Conservation (phyloP, 1,140 invertebrate species). For the Temnothorax nylanderi region DNA sequence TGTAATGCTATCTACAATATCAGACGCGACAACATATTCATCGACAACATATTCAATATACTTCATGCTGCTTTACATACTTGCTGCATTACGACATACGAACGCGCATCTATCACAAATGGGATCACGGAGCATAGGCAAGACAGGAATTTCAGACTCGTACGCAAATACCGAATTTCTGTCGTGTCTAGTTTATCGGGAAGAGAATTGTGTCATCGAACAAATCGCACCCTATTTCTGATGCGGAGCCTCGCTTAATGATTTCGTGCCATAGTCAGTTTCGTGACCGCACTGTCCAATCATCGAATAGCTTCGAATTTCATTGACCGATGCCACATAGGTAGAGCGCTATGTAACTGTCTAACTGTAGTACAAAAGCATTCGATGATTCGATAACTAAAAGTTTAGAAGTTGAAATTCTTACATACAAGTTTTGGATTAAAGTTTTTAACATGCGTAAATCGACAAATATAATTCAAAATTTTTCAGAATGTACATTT, state of each 20-base stretch:
- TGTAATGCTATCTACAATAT: conserved; percentile 40
- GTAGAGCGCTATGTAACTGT: background rate
- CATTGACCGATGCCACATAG: conserved; percentile 24
- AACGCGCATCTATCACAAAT: background rate
- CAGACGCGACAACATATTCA: conserved; percentile 43
- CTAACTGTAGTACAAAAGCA: background rate
- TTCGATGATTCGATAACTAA: background rate
- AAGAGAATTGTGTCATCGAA: conserved; percentile 23
- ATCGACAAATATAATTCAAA: background rate
- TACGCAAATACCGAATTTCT: conserved; percentile 51
- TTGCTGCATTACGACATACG: background rate
- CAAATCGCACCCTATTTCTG: conserved; percentile 55
- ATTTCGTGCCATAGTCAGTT: conserved; percentile 49
- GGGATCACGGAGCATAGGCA: background rate
- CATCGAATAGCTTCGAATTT: conserved; percentile 51
- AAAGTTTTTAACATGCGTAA: background rate
- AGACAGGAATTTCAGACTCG: conserved; percentile 16
- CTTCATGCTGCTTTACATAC: conserved; percentile 38
- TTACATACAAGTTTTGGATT: background rate
- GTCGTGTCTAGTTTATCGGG: conserved; percentile 28
- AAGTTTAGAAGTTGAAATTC: background rate
- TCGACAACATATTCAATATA: conserved; percentile 25
- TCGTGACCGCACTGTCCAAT: conserved; percentile 50
- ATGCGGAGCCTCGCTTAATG: conserved; percentile 14
- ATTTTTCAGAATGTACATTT: background rate